These are phyloP conservation scores for Cranoglanis bouderius DNA, from an alignment of 2,113 vertebrate species.

Conservation along the genomic window DNA sequence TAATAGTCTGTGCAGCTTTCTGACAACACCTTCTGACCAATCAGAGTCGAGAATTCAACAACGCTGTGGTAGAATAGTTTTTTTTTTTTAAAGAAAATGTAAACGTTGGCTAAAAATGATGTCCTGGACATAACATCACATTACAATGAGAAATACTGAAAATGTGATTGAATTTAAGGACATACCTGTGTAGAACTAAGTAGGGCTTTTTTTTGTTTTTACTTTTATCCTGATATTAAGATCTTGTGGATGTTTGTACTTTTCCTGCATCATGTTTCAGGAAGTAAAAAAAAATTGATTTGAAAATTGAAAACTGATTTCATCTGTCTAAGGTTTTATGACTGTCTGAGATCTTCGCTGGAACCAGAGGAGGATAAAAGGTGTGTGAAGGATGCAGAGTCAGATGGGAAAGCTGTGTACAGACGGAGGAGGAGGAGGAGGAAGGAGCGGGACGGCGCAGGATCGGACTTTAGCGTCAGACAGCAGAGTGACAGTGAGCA, in stretches of 20 bases:
- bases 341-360: constrained; percentile 74
- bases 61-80: neutral
- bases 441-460: constrained; percentile 31
- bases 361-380: constrained; percentile 33
- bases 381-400: constrained; percentile 2
- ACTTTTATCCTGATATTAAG: neutral
- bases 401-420: constrained; percentile 46
- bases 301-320: too few relatives aligned
- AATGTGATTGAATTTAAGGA: neutral
- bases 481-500: constrained; percentile 33
- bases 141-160: neutral
- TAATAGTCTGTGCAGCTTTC: neutral
- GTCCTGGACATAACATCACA: neutral
- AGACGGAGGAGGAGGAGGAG: constrained; percentile 71
- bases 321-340: constrained; percentile 76
- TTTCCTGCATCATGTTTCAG: neutral
- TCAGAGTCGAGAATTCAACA: neutral
- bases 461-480: rapidly evolving
- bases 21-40: neutral
- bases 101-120: neutral
- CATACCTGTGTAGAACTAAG: neutral
- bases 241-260: neutral
- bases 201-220: neutral
- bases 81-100: neutral
- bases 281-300: too few relatives aligned